phyloP scores from a whole-genome alignment of 2,888 invertebrate genomes.

The Habroteleia sp. region DNA sequence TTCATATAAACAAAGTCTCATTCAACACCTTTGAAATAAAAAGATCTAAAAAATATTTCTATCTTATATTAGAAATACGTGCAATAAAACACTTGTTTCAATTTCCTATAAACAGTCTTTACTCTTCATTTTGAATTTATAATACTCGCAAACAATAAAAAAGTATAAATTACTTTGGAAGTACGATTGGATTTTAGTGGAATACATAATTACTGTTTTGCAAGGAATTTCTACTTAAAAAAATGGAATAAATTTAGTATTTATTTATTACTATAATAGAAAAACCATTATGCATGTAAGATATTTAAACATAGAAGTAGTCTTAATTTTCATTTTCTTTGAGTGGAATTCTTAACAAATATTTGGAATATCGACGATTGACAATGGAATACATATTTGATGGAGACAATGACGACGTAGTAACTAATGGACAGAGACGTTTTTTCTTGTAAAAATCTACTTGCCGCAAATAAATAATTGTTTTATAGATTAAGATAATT shows the following conservation, averaged over 20 bases:
- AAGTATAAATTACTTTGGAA: background rate
- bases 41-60: slow-evolving; percentile 16
- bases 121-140: too few species aligned
- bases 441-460: background rate
- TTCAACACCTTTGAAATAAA: slow-evolving; percentile 29
- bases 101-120: slow-evolving; percentile 22
- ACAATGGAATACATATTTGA: too few species aligned
- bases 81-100: background rate
- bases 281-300: background rate
- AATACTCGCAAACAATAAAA: background rate
- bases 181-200: background rate
- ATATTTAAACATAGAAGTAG: background rate
- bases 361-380: too few species aligned
- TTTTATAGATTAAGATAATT: too few species aligned
- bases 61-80: background rate
- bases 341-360: background rate
- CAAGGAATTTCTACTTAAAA: too few species aligned
- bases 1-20: too few species aligned
- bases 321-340: background rate
- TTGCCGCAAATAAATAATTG: slow-evolving; percentile 3
- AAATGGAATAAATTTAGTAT: too few species aligned
- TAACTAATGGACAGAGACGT: slow-evolving; percentile 37
- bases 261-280: background rate
- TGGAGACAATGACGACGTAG: slow-evolving; percentile 32
- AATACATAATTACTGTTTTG: too few species aligned